A percentile compares a stretch with the other conserved stretches of the same genome.
Evolutionary conservation across 1,140 invertebrate species (phyloP).

Genomic region (Eueides isabella): DNA sequence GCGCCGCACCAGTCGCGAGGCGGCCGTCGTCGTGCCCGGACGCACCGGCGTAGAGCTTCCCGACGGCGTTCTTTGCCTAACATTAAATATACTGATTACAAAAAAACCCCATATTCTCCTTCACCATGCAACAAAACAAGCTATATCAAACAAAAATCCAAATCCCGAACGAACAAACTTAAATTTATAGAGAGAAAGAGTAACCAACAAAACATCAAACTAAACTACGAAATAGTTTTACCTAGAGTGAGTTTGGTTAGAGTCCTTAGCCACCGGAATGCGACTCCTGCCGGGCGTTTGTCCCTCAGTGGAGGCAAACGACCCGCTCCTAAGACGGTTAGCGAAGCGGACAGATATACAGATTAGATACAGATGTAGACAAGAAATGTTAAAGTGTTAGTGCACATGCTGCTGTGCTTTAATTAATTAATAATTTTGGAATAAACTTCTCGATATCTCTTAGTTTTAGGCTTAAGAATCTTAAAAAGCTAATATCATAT

Average conservation of each 20-base stretch:
- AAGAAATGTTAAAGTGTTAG: conserved; percentile 53
- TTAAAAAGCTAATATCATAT: neutral
- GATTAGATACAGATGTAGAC: conserved; percentile 66
- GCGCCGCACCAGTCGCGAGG: conserved; percentile 85
- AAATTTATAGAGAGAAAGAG: neutral
- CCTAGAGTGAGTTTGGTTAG: conserved; percentile 77
- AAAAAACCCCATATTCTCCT: neutral
- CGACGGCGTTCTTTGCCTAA: conserved; percentile 87
- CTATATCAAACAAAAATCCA: conserved; percentile 26
- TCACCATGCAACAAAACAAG: conserved; percentile 47
- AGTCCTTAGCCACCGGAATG: conserved; percentile 77
- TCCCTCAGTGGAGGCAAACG: conserved; percentile 75
- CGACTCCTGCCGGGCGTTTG: conserved; percentile 75
- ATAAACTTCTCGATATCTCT: conserved; percentile 2
- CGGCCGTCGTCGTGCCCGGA: conserved; percentile 83
- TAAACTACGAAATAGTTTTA: conserved; percentile 54
- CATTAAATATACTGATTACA: neutral
- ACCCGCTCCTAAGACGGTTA: conserved; percentile 78
- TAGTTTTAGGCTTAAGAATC: neutral
- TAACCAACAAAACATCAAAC: neutral
- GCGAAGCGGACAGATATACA: conserved; percentile 70
- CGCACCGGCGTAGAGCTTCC: conserved; percentile 87
- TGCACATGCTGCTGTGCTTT: conserved; percentile 56
- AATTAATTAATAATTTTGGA: neutral
- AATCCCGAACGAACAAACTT: neutral